These are phyloP conservation scores for Silurus meridionalis DNA, from an alignment of 2,113 vertebrate species.

Conservation along the genomic window DNA sequence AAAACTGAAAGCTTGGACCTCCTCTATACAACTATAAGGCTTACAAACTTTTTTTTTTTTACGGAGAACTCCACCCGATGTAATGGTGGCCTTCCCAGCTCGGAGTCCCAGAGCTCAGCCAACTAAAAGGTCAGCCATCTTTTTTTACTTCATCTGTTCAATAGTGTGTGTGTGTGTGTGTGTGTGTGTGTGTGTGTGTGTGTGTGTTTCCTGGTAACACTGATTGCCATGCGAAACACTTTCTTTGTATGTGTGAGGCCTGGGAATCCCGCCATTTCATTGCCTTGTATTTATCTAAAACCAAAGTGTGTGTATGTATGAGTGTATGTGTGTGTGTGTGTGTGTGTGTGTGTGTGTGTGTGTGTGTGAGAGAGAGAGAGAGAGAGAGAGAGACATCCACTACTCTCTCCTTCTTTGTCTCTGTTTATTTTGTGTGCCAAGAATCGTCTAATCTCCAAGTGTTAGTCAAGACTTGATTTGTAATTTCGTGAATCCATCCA, in stretches of 20 bases:
- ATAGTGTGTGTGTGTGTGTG: slow-evolving; percentile 26
- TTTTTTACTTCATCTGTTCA: slow-evolving; percentile 47
- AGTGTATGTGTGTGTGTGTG: slow-evolving; percentile 21
- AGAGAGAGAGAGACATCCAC: not conserved
- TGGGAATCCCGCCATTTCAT: slow-evolving; percentile 29
- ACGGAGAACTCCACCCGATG: slow-evolving; percentile 5
- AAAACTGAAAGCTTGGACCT: not conserved
- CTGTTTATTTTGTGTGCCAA: not conserved
- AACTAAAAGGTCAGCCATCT: slow-evolving; percentile 60
- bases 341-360: slow-evolving; percentile 21
- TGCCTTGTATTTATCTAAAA: slow-evolving; percentile 30
- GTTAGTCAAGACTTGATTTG: not conserved
- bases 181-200: slow-evolving; percentile 23
- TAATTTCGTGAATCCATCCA: not conserved
- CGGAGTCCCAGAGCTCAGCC: slow-evolving; percentile 17
- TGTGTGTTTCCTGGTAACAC: slow-evolving; percentile 48
- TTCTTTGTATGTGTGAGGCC: slow-evolving; percentile 57
- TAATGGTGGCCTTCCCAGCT: not conserved
- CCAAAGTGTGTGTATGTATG: slow-evolving; percentile 8
- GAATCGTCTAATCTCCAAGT: not conserved
- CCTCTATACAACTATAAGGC: not conserved
- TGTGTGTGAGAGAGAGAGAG: not conserved
- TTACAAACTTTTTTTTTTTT: not conserved
- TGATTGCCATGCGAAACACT: slow-evolving; percentile 62
- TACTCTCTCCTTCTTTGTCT: not conserved